Percentiles rank a stretch among this genome's conserved stretches.
phyloP scores from a whole-genome alignment of 1,140 invertebrate species.

The Melitaea cinxia region DNA sequence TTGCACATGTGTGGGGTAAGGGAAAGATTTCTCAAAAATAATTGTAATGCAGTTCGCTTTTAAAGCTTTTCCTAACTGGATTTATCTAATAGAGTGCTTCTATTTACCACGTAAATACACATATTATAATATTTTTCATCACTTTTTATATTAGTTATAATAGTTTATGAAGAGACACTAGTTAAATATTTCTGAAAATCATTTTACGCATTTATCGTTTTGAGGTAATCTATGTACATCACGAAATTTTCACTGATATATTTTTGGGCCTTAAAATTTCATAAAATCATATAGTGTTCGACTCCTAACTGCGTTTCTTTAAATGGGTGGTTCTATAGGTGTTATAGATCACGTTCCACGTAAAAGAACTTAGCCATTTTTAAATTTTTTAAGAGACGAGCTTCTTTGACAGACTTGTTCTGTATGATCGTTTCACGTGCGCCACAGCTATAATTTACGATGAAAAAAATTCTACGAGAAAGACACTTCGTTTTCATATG shows the following conservation, averaged over 20 bases:
- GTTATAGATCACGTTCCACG: too few relatives aligned
- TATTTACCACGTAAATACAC: constrained; percentile 31
- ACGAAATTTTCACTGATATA: constrained; percentile 22
- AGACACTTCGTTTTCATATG: too few relatives aligned
- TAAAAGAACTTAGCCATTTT: too few relatives aligned
- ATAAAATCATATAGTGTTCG: constrained; percentile 20
- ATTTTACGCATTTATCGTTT: constrained; percentile 8
- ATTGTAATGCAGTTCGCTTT: constrained; percentile 56
- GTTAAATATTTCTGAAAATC: constrained; percentile 24
- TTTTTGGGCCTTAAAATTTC: constrained; percentile 23
- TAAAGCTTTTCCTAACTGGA: constrained; percentile 52
- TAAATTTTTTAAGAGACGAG: too few relatives aligned
- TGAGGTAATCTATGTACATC: constrained; percentile 32
- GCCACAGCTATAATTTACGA: too few relatives aligned
- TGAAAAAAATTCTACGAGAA: too few relatives aligned
- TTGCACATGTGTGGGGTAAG: constrained; percentile 66
- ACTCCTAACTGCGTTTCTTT: too few relatives aligned
- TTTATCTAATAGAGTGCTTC: constrained; percentile 25
- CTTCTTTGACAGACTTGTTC: too few relatives aligned
- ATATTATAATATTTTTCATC: constrained; percentile 23
- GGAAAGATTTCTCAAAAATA: constrained; percentile 67
- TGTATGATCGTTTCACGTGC: too few relatives aligned
- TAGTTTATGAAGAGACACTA: not conserved
- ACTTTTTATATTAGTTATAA: constrained; percentile 21
- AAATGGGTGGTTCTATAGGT: too few relatives aligned